phyloP scores from a whole-genome alignment of 2,113 vertebrate species.

The Xiphophorus couchianus region DNA sequence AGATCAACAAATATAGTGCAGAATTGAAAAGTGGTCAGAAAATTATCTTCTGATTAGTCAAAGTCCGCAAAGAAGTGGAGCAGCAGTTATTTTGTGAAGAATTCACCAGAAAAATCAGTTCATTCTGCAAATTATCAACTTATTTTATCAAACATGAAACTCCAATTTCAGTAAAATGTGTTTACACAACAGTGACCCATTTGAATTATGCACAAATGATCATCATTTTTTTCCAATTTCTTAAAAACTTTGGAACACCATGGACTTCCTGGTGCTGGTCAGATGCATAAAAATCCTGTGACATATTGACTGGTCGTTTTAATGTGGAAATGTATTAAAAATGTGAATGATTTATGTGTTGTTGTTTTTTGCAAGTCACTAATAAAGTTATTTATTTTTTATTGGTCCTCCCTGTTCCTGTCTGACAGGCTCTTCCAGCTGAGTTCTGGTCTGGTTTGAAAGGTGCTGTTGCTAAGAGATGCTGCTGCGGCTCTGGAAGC shows the following conservation, averaged over 20 bases:
- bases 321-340: not conserved
- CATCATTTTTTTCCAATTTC: not conserved
- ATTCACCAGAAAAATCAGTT: not conserved
- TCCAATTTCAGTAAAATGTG: not conserved
- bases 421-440: constrained; percentile 1
- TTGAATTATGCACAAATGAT: not conserved
- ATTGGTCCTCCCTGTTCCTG: not conserved
- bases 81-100: not conserved
- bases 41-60: no score
- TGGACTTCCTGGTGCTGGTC: no score
- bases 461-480: constrained; percentile 62
- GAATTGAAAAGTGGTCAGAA: not conserved
- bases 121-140: not conserved
- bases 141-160: not conserved
- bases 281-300: no score
- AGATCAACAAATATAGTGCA: not conserved
- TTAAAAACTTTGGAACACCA: no score
- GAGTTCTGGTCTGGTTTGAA: constrained; percentile 22
- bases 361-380: not conserved
- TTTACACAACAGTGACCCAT: not conserved
- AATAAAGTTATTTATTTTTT: not conserved
- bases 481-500: constrained; percentile 18
- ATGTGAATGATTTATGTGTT: not conserved
- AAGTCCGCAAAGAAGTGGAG: not conserved
- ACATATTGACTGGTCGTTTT: not conserved